Percentiles rank a stretch among this genome's conserved stretches.
Evolutionary conservation across 2,113 vertebrate genomes (phyloP).

Genomic region (Anhinga anhinga): DNA sequence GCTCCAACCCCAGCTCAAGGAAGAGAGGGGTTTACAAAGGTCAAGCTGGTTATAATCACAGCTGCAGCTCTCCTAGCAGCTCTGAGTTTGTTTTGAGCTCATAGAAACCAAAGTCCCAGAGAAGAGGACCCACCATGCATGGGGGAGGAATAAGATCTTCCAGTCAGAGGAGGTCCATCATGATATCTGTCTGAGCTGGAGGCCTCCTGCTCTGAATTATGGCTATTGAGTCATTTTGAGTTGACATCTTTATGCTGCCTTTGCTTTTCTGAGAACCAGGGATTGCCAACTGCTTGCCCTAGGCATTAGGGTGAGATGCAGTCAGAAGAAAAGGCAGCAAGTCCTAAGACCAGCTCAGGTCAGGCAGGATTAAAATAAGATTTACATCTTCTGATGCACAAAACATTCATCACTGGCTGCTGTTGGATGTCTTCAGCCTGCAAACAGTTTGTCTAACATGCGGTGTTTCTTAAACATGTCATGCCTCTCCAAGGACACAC

Average conservation of each 20-base stretch:
- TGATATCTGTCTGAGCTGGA: background rate
- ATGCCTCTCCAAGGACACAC: background rate
- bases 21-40: background rate
- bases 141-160: background rate
- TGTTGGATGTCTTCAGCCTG: background rate
- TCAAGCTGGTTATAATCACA: background rate
- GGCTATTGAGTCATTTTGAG: background rate
- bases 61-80: background rate
- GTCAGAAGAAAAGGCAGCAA: background rate
- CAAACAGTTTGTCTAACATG: background rate
- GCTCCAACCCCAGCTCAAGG: background rate
- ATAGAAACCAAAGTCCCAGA: background rate
- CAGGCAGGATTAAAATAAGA: slow-evolving; percentile 18
- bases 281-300: background rate
- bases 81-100: background rate
- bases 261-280: background rate
- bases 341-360: background rate
- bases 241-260: background rate
- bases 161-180: background rate
- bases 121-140: background rate
- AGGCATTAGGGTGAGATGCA: fast-evolving
- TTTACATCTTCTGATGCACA: background rate
- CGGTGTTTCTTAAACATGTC: slow-evolving; percentile 13
- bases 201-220: background rate
- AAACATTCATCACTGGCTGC: slow-evolving; percentile 18